A percentile compares a stretch with the other conserved stretches of the same genome.
Conservation (phyloP, 2,113 vertebrate genomes). For the Osmerus eperlanus region DNA sequence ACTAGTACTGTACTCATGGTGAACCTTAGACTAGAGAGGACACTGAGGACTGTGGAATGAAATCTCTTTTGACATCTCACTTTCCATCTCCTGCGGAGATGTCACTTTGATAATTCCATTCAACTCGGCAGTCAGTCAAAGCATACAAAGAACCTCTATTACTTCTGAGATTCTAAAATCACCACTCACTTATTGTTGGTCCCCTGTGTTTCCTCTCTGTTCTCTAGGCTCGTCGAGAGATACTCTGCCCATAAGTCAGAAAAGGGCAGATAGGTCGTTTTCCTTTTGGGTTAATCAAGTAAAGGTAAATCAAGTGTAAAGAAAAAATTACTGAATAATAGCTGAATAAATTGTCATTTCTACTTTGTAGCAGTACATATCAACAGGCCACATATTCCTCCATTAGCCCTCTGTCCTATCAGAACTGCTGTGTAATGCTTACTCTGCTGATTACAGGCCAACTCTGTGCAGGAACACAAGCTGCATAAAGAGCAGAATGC, state of each 20-base stretch:
- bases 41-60: not conserved
- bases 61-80: not conserved
- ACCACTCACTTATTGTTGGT: too few relatives aligned
- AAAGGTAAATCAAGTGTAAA: not conserved
- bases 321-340: not conserved
- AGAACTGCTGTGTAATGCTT: not conserved
- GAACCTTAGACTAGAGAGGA: not conserved
- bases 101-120: not conserved
- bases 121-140: too few relatives aligned
- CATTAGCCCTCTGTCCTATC: not conserved
- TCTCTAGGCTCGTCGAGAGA: too few relatives aligned
- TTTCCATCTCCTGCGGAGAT: not conserved
- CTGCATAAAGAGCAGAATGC: slow-evolving; percentile 31
- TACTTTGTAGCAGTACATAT: not conserved
- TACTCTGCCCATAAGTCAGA: too few relatives aligned
- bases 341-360: not conserved
- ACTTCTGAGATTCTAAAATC: too few relatives aligned
- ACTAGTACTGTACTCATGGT: not conserved
- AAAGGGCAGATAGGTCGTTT: too few relatives aligned
- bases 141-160: too few relatives aligned
- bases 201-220: too few relatives aligned
- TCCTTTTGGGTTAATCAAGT: not conserved
- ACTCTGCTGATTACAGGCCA: not conserved
- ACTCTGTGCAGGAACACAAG: not conserved
- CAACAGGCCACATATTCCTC: not conserved